Base-by-base conservation (phyloP, 2,888 invertebrate species). In the Psylliodes chrysocephalus region DNA sequence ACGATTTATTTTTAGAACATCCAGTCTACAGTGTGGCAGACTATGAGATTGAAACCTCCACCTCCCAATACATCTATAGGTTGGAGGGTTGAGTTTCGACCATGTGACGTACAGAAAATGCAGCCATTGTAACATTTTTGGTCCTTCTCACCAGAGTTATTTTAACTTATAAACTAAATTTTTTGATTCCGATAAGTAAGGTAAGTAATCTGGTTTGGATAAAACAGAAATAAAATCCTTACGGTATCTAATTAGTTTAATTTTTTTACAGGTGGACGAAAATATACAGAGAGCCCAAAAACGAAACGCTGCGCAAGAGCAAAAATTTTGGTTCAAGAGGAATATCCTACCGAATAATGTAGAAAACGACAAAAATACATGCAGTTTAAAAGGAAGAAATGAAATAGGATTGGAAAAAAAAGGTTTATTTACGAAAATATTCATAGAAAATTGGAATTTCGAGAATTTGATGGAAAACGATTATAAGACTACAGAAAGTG, bases 1-100 rank as follows among this genome's bases (percentile, higher is more conserved):
- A n/a, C n/a, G n/a, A n/a, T 70, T 69, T 67, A 54, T 68, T 80
- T 81, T 2, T 81, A 94, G 94, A 98, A 98, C 81, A 96, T 98
- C 73, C 98, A 98, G 81, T 98, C 97, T 0, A 98, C 98, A 33
- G 98, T 98, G 85, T 98, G 98, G 98, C 98, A 98, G 84, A 96
- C 97, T 28, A 96, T 98, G 96, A 87, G 96, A 35, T 98, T 99
- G 84, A 99, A 99, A 84, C 98, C 98, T 28, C 98, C 98, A 44
- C 96, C 97, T 19, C 95, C 96, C 0, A 91, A 95, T 81, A 95
- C 96, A 7, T 87, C 93, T 55, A 99, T 99, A 77, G 99, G 99
- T 28, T 99, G 99, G 99, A 88, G 99, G 72, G 99, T 99, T 0
- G 99, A 99, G 85, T 99, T 99, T 85, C 89, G 99, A 22, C 98